Conservation (phyloP, 2,888 invertebrate species). For the Halictus quadricinctus region DNA sequence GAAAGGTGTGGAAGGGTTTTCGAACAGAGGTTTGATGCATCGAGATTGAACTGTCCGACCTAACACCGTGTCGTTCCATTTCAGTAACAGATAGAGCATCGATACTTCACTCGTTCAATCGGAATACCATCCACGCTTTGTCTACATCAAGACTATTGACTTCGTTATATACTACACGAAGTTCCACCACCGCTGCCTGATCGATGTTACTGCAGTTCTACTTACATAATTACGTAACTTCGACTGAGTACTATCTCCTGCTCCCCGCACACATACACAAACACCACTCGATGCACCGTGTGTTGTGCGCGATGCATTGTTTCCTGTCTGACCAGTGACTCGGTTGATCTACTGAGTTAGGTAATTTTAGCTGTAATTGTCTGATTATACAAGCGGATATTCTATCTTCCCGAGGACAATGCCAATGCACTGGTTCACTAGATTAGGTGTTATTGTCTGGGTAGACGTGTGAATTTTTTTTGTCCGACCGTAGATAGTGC, state of each 20-base stretch:
- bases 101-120: not conserved
- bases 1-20: not conserved
- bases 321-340: not conserved
- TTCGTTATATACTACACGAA: constrained; percentile 1
- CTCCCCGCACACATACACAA: not conserved
- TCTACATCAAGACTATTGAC: constrained; percentile 9
- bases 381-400: not conserved
- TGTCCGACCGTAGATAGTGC: not conserved
- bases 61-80: not conserved
- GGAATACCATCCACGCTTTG: constrained; percentile 1
- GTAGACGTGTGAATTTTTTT: not conserved
- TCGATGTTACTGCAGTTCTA: constrained; percentile 16
- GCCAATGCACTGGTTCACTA: not conserved
- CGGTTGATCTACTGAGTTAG: not conserved
- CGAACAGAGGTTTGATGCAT: not conserved
- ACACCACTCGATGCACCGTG: not conserved
- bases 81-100: constrained; percentile 8
- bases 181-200: not conserved
- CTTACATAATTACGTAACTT: constrained; percentile 8
- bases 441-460: not conserved
- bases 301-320: not conserved
- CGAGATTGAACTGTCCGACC: not conserved
- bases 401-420: not conserved
- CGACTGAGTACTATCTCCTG: constrained; percentile 1
- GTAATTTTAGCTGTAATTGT: constrained; percentile 1